Evolutionary conservation across 2,888 invertebrate genomes (phyloP), one percentile per base, ranked within the genome.

Genomic region (Acrobasis repandana): DNA sequence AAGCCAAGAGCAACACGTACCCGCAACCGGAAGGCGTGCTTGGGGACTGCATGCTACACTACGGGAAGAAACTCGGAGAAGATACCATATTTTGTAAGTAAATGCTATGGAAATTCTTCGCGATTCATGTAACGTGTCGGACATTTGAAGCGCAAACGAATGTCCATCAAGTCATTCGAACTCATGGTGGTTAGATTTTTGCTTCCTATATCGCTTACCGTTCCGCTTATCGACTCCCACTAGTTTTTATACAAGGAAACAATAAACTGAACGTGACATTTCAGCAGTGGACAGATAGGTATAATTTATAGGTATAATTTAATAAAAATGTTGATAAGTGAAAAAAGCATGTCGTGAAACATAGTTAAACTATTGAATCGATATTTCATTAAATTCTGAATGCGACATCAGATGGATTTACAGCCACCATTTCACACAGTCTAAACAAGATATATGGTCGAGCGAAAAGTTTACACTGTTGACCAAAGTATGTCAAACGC

Each of bases 1-100:
- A 98, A 87, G 97, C 98, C 47, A 99, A 98, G 92, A 97, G 97
- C 69, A 97, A 97, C 82, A 97, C 98, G 51, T 99, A 99, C 90
- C 99, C 99, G 57, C 99, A 99, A 86, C 99, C 99, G 0, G 99
- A 99, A 90, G 99, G 99, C 58, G 96, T 97, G 48, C 94, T 99
- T 43, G 99, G 98, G 1, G 99, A 99, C 84, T 97, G 98, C 77
- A 99, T 99, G 98, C 93, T 97, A 69, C 95, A 95, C 74, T 98
- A 98, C 85, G 99, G 99, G 66, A 96, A 96, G 88, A 98, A 98
- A 88, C 94, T 99, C 68, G 99, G 99, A 66, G 98, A 99, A 73
- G 98, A 98, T 77, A 97, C 97, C 73, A 93, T 96, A 83, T 98
- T 99, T 88, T 97, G 98, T 95, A 91, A 93, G 91, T 85, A 65